phyloP scores from a whole-genome alignment of 2,888 invertebrate genomes.

The Oscheius onirici region DNA sequence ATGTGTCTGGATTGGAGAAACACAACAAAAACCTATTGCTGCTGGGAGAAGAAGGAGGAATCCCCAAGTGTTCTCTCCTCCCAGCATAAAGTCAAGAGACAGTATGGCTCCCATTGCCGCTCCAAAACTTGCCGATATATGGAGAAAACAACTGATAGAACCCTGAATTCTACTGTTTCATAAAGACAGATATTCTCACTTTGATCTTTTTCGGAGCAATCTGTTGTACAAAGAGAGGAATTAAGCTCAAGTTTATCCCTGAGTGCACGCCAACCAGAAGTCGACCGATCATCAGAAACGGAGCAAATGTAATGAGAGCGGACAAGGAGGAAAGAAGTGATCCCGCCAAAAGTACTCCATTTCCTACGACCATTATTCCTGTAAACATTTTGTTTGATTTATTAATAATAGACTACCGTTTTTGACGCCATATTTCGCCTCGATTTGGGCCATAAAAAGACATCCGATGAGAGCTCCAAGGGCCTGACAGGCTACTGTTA shows the following conservation, averaged over 20 bases:
- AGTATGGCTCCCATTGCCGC: slow-evolving; percentile 63
- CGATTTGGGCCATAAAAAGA: slow-evolving; percentile 41
- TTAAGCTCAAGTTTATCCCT: slow-evolving; percentile 59
- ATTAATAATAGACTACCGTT: slow-evolving; percentile 29
- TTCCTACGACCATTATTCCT: slow-evolving; percentile 45
- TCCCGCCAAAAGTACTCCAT: slow-evolving; percentile 39
- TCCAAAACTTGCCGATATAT: slow-evolving; percentile 66
- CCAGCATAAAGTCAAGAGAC: slow-evolving; percentile 62
- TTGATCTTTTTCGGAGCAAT: slow-evolving; percentile 64
- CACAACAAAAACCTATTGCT: slow-evolving; percentile 37
- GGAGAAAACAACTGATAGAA: slow-evolving; percentile 60
- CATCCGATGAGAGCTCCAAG: slow-evolving; percentile 65
- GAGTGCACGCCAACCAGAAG: slow-evolving; percentile 53
- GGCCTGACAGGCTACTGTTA: slow-evolving; percentile 58
- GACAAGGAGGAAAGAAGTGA: slow-evolving; percentile 41
- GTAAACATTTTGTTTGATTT: background rate
- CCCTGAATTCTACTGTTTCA: slow-evolving; percentile 34
- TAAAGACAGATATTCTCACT: slow-evolving; percentile 30
- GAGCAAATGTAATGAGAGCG: slow-evolving; percentile 46
- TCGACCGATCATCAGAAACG: slow-evolving; percentile 48
- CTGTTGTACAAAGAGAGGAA: slow-evolving; percentile 63
- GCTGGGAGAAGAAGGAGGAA: slow-evolving; percentile 58
- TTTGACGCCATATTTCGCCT: slow-evolving; percentile 46
- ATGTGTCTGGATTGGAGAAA: no score
- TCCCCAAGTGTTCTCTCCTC: slow-evolving; percentile 53